Conservation (phyloP, 2,888 invertebrate species). For the Pollenia labialis region DNA sequence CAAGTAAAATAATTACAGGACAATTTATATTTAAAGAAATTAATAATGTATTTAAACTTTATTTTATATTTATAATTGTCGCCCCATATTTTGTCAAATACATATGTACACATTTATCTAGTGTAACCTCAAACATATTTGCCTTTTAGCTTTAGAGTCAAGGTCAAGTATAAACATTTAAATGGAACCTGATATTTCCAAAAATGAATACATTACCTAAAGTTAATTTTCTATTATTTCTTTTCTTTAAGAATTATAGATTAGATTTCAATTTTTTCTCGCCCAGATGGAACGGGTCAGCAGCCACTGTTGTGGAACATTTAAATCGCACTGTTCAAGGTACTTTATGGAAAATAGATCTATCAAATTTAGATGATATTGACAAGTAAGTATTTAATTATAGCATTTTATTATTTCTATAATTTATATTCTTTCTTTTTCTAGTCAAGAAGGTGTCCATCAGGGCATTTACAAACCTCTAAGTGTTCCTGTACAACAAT, state of each 20-base stretch:
- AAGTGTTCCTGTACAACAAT: conserved; percentile 86
- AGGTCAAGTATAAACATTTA: background rate
- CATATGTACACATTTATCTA: too few species aligned
- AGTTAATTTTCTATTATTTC: background rate
- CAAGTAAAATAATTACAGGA: too few species aligned
- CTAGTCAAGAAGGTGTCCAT: conserved; percentile 80
- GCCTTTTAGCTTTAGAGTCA: too few species aligned
- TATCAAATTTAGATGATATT: conserved; percentile 87
- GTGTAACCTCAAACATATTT: too few species aligned
- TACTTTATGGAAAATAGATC: conserved; percentile 90
- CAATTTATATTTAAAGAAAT: too few species aligned
- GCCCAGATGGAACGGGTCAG: conserved; percentile 91
- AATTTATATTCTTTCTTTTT: background rate
- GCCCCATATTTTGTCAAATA: too few species aligned
- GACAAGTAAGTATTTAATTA: conserved; percentile 86
- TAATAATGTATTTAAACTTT: too few species aligned
- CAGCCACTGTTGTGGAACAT: conserved; percentile 90
- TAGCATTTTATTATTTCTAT: background rate
- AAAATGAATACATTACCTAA: background rate
- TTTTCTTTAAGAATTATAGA: conserved; percentile 85
- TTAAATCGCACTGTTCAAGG: conserved; percentile 86
- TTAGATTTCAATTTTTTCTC: conserved; percentile 87
- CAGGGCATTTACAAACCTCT: conserved; percentile 87
- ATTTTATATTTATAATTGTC: too few species aligned
- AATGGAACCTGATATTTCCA: background rate